A percentile compares a stretch with the other conserved stretches of the same genome.
Evolutionary conservation across 2,797 vertebrate species (phyloP).

Genomic region (Myoxocephalus aenaeus): DNA sequence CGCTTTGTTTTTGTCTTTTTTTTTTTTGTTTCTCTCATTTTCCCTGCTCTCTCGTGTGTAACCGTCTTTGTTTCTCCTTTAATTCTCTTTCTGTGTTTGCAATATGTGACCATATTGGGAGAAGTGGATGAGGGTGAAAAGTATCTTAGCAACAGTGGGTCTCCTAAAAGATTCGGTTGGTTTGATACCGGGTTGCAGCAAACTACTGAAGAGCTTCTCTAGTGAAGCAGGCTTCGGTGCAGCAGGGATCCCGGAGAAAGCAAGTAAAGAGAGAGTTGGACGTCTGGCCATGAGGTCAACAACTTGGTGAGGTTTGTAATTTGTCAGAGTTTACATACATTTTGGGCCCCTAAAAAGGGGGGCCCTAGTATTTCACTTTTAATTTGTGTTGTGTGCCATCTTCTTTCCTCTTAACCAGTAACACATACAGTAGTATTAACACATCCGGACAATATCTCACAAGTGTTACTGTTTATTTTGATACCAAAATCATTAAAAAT

Average conservation of each 20-base stretch:
- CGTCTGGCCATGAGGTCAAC: neutral
- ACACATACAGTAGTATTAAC: no score
- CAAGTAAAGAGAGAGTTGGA: neutral
- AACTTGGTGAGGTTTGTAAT: neutral
- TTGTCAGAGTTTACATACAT: no score
- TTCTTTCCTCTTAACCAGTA: no score
- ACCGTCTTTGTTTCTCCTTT: slow-evolving; percentile 32
- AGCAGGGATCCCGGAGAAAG: neutral
- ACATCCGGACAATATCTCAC: no score
- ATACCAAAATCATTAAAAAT: no score
- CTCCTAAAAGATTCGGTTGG: slow-evolving; percentile 21
- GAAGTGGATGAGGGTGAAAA: slow-evolving; percentile 23
- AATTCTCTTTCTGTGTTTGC: slow-evolving; percentile 36
- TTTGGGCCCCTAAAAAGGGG: no score
- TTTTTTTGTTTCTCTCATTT: neutral
- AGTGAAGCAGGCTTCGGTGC: neutral
- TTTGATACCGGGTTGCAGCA: neutral
- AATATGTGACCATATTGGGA: slow-evolving; percentile 46
- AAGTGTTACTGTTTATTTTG: no score
- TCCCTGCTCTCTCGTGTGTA: slow-evolving; percentile 25
- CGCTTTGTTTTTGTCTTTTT: slow-evolving; percentile 25
- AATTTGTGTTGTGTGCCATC: no score
- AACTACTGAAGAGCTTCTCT: neutral
- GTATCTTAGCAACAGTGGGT: slow-evolving; percentile 53
- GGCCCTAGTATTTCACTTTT: no score